phyloP scores from a whole-genome alignment of 2,797 vertebrate genomes.

The Darevskia nairensis region DNA sequence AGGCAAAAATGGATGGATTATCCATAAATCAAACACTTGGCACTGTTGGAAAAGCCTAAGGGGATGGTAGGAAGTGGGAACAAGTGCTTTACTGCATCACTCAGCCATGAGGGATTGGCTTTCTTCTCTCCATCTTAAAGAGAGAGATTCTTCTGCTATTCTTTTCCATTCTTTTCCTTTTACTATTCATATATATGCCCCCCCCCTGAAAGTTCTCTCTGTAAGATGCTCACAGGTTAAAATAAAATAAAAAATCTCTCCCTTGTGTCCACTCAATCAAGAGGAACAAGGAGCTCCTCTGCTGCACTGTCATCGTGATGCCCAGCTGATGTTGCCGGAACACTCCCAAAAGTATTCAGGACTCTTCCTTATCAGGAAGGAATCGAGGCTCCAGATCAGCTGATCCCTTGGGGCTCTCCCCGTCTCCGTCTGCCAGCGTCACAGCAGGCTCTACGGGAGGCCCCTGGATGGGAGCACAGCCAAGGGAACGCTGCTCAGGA shows the following conservation, averaged over 20 bases:
- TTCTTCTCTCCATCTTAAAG: not conserved
- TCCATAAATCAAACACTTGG: constrained; percentile 53
- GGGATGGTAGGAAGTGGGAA: constrained; percentile 17
- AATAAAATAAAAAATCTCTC: not conserved
- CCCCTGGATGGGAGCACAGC: not conserved
- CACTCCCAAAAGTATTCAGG: no score
- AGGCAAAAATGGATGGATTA: constrained; percentile 52
- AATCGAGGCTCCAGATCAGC: not conserved
- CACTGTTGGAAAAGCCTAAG: constrained; percentile 56
- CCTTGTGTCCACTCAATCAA: not conserved
- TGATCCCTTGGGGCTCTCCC: not conserved
- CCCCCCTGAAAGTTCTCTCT: no score
- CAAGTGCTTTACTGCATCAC: constrained; percentile 52
- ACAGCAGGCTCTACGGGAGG: accelerated
- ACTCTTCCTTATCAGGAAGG: not conserved
- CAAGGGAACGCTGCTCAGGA: not conserved
- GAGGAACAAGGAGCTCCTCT: not conserved
- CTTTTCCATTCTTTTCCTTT: not conserved
- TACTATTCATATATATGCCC: no score
- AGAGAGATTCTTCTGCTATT: constrained; percentile 19
- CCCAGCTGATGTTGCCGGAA: not conserved
- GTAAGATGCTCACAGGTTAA: not conserved
- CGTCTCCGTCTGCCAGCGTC: not conserved
- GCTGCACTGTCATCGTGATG: not conserved
- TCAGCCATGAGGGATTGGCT: constrained; percentile 53